phyloP scores from a whole-genome alignment of 2,113 vertebrate species.

The Triplophysa tibetana region DNA sequence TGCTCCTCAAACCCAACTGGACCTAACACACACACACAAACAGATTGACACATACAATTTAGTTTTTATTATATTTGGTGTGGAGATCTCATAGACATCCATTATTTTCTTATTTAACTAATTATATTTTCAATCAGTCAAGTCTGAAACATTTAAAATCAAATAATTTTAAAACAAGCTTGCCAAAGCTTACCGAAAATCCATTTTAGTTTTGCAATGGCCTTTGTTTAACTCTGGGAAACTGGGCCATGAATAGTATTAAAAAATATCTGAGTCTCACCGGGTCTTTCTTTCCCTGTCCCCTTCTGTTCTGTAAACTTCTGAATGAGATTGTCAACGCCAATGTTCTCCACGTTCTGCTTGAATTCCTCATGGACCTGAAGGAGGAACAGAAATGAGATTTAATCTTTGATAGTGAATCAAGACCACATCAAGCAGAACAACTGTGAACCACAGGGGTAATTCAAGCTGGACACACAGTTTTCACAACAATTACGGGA shows the following conservation, averaged over 20 bases:
- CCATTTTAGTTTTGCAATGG: too few relatives aligned
- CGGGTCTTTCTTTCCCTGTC: slow-evolving; percentile 87
- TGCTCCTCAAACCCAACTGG: slow-evolving; percentile 84
- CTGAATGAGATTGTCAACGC: slow-evolving; percentile 83
- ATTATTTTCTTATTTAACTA: not conserved
- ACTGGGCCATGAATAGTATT: too few relatives aligned
- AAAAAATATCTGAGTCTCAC: slow-evolving; percentile 63
- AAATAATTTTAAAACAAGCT: too few relatives aligned
- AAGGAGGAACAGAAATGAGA: slow-evolving; percentile 12
- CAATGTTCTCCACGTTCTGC: slow-evolving; percentile 94
- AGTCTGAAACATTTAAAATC: too few relatives aligned
- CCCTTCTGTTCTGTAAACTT: slow-evolving; percentile 90
- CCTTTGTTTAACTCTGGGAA: too few relatives aligned
- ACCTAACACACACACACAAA: slow-evolving; percentile 65
- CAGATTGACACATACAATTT: not conserved
- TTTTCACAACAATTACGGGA: not conserved
- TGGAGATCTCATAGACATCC: not conserved
- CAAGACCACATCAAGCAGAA: not conserved
- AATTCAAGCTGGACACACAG: not conserved
- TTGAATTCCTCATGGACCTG: slow-evolving; percentile 97
- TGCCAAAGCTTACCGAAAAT: too few relatives aligned
- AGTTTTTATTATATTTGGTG: too few relatives aligned
- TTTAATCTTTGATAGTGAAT: not conserved
- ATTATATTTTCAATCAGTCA: not conserved
- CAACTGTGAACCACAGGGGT: not conserved